Evolutionary conservation across 1,140 invertebrate species (phyloP).

Genomic region (Neoseiulus cucumeris): DNA sequence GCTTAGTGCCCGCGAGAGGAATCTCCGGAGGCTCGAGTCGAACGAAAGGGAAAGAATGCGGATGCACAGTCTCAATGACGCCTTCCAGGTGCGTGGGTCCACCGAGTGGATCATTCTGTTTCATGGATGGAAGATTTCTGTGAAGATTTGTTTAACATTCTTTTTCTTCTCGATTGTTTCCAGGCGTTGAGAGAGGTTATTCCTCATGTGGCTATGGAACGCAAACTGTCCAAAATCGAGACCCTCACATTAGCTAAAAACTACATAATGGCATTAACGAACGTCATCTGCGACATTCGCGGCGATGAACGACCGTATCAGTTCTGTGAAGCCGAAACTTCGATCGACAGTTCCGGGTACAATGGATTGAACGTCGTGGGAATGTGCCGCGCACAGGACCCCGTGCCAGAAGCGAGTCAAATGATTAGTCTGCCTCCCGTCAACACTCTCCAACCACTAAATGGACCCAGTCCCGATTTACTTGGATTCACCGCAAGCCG

Average conservation of each 20-base stretch:
- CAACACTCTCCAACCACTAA: not conserved
- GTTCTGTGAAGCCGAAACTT: constrained; percentile 15
- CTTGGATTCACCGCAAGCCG: not conserved
- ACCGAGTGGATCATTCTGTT: too few relatives aligned
- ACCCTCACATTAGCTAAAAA: constrained; percentile 71
- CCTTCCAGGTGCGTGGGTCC: constrained; percentile 35
- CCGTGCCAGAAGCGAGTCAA: not conserved
- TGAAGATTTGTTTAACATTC: too few relatives aligned
- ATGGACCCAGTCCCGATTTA: constrained; percentile 1
- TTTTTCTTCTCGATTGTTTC: not conserved
- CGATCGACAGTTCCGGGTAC: not conserved
- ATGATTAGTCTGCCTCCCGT: constrained; percentile 8
- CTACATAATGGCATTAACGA: constrained; percentile 71
- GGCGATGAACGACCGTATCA: constrained; percentile 42
- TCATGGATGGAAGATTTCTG: too few relatives aligned
- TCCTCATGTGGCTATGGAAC: constrained; percentile 61
- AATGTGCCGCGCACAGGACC: not conserved
- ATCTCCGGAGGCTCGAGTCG: constrained; percentile 55
- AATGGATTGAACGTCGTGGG: not conserved
- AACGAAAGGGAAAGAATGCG: constrained; percentile 67
- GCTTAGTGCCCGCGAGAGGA: constrained; percentile 52
- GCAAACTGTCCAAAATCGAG: constrained; percentile 62
- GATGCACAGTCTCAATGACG: constrained; percentile 71
- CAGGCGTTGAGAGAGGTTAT: constrained; percentile 66
- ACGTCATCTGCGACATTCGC: constrained; percentile 59